Percentiles rank a stretch among this genome's conserved stretches.
Conservation (phyloP, 2,113 vertebrate genomes). For the Catharus fuscescens region DNA sequence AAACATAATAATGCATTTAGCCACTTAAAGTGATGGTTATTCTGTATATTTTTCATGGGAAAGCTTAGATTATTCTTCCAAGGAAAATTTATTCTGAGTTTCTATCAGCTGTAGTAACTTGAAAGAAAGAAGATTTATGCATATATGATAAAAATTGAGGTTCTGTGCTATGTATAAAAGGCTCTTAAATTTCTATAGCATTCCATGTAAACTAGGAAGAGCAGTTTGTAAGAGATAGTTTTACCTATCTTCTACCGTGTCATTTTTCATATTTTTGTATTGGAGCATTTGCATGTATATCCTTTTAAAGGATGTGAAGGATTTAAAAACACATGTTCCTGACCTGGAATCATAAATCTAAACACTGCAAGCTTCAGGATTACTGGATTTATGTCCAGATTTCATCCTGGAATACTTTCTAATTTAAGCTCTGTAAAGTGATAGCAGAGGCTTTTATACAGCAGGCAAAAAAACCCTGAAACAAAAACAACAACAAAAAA, state of each 20-base stretch:
- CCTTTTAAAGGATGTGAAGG: neutral
- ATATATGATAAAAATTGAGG: neutral
- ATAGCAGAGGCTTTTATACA: neutral
- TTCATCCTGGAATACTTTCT: neutral
- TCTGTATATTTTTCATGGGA: neutral
- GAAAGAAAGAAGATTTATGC: neutral
- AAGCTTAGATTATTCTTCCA: neutral
- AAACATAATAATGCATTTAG: slow-evolving; percentile 19
- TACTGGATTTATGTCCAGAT: neutral
- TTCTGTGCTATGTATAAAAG: neutral
- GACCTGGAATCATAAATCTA: neutral
- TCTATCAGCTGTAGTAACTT: neutral
- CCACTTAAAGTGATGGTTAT: neutral
- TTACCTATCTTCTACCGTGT: neutral
- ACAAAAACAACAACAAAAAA: too few species aligned
- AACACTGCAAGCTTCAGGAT: neutral
- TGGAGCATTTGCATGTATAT: neutral
- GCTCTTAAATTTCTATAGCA: neutral
- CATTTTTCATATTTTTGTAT: neutral
- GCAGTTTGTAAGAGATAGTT: neutral
- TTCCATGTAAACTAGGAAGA: neutral
- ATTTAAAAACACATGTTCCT: neutral
- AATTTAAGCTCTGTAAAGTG: neutral
- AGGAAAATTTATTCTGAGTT: neutral
- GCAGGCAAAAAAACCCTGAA: neutral